Percentiles rank a stretch among this genome's conserved stretches.
Conservation (phyloP, 2,888 invertebrate species). For the Biston stratarius region DNA sequence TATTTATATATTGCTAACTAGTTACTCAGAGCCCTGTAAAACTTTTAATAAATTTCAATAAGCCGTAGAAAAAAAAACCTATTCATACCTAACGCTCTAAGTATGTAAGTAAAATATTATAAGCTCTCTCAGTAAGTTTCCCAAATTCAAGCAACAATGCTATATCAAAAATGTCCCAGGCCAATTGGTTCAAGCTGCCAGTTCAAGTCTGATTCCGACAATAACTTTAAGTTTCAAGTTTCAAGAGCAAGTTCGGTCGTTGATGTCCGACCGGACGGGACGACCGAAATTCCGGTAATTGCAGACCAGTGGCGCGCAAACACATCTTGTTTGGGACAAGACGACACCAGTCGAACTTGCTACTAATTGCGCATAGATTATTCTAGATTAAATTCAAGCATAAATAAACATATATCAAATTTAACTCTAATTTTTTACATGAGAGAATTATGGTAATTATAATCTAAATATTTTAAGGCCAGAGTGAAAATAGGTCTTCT, state of each 20-base stretch:
- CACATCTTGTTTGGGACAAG: conserved; percentile 37
- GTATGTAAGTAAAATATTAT: neutral
- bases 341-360: conserved; percentile 32
- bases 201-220: conserved; percentile 38
- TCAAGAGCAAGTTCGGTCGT: conserved; percentile 42
- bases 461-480: too few relatives aligned
- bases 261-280: conserved; percentile 49
- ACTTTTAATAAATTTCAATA: too few relatives aligned
- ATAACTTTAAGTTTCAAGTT: conserved; percentile 45
- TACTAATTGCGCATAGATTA: conserved; percentile 27
- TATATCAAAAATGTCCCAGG: conserved; percentile 13
- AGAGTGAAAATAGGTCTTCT: too few relatives aligned
- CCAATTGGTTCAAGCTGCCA: conserved; percentile 28
- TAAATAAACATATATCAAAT: neutral
- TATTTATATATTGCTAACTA: too few relatives aligned
- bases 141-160: conserved; percentile 4
- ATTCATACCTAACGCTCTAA: neutral
- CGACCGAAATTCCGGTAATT: conserved; percentile 44
- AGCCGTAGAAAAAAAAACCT: too few relatives aligned
- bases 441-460: too few relatives aligned
- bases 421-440: neutral
- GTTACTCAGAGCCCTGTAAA: too few relatives aligned
- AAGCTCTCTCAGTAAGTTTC: neutral
- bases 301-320: conserved; percentile 33
- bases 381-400: neutral